phyloP scores from a whole-genome alignment of 1,140 invertebrate species.

The Drosophila santomea region DNA sequence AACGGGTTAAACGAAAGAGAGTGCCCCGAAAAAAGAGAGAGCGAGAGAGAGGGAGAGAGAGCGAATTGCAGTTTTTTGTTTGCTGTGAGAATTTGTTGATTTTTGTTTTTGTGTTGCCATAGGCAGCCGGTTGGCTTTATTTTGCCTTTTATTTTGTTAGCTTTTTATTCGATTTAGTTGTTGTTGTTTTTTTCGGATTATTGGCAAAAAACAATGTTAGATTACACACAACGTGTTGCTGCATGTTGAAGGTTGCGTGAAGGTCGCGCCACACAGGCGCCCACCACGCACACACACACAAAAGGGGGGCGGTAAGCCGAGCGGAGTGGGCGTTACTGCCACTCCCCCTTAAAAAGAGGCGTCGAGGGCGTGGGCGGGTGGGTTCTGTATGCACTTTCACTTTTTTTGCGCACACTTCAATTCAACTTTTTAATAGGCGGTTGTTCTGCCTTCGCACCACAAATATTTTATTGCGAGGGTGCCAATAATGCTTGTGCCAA shows the following conservation, averaged over 20 bases:
- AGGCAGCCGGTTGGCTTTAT: slow-evolving; percentile 58
- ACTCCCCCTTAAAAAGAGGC: background rate
- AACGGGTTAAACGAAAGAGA: slow-evolving; percentile 32
- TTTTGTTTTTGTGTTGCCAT: slow-evolving; percentile 65
- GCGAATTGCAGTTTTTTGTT: slow-evolving; percentile 50
- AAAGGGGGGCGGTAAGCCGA: background rate
- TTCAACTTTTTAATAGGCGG: slow-evolving; percentile 40
- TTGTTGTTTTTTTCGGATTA: slow-evolving; percentile 15
- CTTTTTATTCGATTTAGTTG: slow-evolving; percentile 6
- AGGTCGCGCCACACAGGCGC: slow-evolving; percentile 64
- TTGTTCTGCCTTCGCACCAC: background rate
- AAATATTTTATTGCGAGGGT: background rate
- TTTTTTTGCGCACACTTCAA: slow-evolving; percentile 56
- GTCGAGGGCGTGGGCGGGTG: slow-evolving; percentile 15
- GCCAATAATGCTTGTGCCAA: no score
- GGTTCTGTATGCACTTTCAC: slow-evolving; percentile 63
- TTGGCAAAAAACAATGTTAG: slow-evolving; percentile 58
- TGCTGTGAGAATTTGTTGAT: slow-evolving; percentile 68
- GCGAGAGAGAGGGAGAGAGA: slow-evolving; percentile 22
- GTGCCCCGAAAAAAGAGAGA: background rate
- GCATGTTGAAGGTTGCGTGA: slow-evolving; percentile 78
- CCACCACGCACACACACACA: slow-evolving; percentile 30
- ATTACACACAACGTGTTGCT: slow-evolving; percentile 77
- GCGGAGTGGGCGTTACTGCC: background rate
- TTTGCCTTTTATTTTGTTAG: slow-evolving; percentile 1